Evolutionary conservation across 2,797 vertebrate species (phyloP).

Genomic region (Rousettus madagascariensis): DNA sequence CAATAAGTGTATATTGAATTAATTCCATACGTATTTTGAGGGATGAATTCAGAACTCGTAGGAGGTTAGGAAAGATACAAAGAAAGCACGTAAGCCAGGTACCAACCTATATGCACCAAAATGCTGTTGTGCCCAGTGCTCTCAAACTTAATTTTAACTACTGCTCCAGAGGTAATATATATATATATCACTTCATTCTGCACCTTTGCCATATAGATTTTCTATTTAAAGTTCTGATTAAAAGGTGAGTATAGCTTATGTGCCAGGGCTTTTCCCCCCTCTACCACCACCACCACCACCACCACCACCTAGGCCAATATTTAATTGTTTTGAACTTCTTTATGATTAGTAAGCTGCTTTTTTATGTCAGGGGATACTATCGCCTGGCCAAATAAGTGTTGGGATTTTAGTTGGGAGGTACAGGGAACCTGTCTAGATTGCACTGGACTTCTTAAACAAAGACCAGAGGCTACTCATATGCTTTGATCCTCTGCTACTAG

Average conservation of each 20-base stretch:
- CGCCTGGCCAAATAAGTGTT: background rate
- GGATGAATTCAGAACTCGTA: constrained; percentile 23
- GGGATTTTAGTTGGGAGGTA: background rate
- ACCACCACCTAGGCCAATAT: background rate
- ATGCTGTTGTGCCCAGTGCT: background rate
- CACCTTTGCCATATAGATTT: background rate
- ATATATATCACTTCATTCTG: background rate
- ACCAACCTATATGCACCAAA: background rate
- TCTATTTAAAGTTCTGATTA: constrained; percentile 8
- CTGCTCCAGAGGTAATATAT: background rate
- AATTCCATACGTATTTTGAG: constrained; percentile 67
- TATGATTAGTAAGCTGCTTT: background rate
- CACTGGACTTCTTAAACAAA: background rate
- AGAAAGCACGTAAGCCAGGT: background rate
- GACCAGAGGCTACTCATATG: background rate
- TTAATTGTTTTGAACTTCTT: background rate
- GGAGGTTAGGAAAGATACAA: constrained; percentile 8
- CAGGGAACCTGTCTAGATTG: background rate
- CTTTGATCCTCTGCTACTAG: constrained; percentile 15
- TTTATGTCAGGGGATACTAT: background rate
- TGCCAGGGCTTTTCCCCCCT: background rate
- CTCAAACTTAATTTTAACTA: background rate
- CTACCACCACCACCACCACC: too few relatives aligned
- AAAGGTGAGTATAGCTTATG: background rate
- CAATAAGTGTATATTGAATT: constrained; percentile 64